Evolutionary conservation across 2,888 invertebrate species (phyloP).

Genomic region (Apantesis nais): DNA sequence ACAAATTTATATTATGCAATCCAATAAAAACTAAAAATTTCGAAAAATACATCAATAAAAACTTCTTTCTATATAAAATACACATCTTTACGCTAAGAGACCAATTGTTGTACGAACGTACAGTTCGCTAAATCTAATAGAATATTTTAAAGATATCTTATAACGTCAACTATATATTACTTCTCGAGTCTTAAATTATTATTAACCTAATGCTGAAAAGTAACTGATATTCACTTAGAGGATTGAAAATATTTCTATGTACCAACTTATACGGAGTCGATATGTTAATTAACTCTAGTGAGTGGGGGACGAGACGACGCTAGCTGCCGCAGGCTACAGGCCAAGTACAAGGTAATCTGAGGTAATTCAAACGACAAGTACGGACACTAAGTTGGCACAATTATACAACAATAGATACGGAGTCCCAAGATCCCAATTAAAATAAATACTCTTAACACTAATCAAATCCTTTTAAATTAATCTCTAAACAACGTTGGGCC

Average conservation of each 20-base stretch:
- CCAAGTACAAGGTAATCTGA: conserved; percentile 31
- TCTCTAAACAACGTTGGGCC: conserved; percentile 64
- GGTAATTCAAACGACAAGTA: conserved; percentile 18
- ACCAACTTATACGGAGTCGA: conserved; percentile 68
- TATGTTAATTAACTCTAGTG: conserved; percentile 58
- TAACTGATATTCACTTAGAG: conserved; percentile 62
- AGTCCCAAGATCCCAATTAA: conserved; percentile 63
- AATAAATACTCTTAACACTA: conserved; percentile 77
- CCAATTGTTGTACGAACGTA: conserved; percentile 58
- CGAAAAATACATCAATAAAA: conserved; percentile 69
- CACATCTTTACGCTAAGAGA: conserved; percentile 65
- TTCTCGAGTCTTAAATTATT: conserved; percentile 76
- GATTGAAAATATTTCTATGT: conserved; percentile 55
- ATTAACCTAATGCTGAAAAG: conserved; percentile 81
- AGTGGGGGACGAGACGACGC: conserved; percentile 10
- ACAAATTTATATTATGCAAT: conserved; percentile 55
- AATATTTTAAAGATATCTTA: conserved; percentile 56
- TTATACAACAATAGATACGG: conserved; percentile 66
- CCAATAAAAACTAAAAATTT: conserved; percentile 63
- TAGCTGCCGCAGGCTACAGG: conserved; percentile 23
- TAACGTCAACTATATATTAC: conserved; percentile 66
- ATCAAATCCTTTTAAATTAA: conserved; percentile 76
- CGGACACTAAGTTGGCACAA: conserved; percentile 75
- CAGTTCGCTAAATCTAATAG: conserved; percentile 52
- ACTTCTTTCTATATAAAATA: conserved; percentile 68